phyloP scores from a whole-genome alignment of 2,797 vertebrate species.

The Crocodylus rhombifer region DNA sequence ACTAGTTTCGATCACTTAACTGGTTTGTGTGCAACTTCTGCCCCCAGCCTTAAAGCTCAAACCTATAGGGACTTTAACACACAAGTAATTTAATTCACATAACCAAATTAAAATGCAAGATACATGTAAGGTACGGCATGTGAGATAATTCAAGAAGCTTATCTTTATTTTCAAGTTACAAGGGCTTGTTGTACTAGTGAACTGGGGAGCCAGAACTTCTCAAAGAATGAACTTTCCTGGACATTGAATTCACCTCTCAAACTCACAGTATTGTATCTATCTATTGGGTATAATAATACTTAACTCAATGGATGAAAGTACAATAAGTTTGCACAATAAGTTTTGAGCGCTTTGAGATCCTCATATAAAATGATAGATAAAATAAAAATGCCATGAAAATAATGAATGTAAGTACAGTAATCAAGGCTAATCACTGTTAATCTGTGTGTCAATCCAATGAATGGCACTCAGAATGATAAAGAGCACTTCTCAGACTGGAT shows the following conservation, averaged over 20 bases:
- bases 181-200: background rate
- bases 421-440: conserved; percentile 24
- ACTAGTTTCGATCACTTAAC: no score
- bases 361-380: background rate
- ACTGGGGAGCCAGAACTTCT: background rate
- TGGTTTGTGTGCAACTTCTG: no score
- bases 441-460: conserved; percentile 21
- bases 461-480: conserved; percentile 32
- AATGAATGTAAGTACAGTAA: background rate
- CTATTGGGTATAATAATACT: background rate
- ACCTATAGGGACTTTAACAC: background rate
- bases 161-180: background rate
- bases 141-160: background rate
- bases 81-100: background rate
- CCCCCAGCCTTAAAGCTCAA: background rate
- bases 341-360: background rate
- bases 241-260: background rate
- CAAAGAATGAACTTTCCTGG: background rate
- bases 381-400: background rate
- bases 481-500: conserved; percentile 16
- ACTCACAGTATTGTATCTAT: background rate
- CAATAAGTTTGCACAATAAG: background rate
- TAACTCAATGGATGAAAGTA: background rate
- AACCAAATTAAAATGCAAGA: no score
- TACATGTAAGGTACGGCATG: background rate